A percentile compares a stretch with the other conserved stretches of the same genome.
These are phyloP conservation scores for Ricordea florida DNA, from an alignment of 92 coral and sea anemone genomes.

Conservation along the genomic window DNA sequence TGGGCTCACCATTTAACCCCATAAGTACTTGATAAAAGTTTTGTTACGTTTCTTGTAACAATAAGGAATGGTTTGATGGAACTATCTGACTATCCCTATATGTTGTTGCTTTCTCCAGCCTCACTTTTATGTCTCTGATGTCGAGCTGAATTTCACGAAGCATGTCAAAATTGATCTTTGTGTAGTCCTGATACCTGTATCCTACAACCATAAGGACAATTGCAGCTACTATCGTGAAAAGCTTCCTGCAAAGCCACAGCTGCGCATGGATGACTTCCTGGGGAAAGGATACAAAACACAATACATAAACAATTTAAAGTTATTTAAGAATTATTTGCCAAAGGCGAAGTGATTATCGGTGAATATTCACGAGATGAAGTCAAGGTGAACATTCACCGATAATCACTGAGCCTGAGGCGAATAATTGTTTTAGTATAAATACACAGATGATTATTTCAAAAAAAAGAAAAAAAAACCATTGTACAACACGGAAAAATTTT, in stretches of 20 bases:
- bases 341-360: too few relatives aligned
- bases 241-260: conserved; percentile 85
- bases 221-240: conserved; percentile 63
- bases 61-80: neutral
- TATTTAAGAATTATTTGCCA: neutral
- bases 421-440: too few relatives aligned
- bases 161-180: conserved; percentile 81
- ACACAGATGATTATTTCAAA: too few relatives aligned
- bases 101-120: conserved; percentile 76
- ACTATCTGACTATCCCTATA: conserved; percentile 45
- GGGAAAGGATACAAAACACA: neutral
- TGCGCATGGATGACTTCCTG: conserved; percentile 87
- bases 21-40: too few relatives aligned
- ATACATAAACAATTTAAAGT: too few relatives aligned
- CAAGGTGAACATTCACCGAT: too few relatives aligned
- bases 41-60: neutral
- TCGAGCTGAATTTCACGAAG: conserved; percentile 84
- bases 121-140: conserved; percentile 64
- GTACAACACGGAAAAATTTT: too few relatives aligned
- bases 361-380: too few relatives aligned
- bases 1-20: too few relatives aligned
- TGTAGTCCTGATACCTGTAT: conserved; percentile 85
- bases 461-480: too few relatives aligned
- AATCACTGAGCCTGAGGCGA: too few relatives aligned
- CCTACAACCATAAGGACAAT: conserved; percentile 60